phyloP scores from a whole-genome alignment of 2,113 vertebrate species.

The Neodon shergylaensis region DNA sequence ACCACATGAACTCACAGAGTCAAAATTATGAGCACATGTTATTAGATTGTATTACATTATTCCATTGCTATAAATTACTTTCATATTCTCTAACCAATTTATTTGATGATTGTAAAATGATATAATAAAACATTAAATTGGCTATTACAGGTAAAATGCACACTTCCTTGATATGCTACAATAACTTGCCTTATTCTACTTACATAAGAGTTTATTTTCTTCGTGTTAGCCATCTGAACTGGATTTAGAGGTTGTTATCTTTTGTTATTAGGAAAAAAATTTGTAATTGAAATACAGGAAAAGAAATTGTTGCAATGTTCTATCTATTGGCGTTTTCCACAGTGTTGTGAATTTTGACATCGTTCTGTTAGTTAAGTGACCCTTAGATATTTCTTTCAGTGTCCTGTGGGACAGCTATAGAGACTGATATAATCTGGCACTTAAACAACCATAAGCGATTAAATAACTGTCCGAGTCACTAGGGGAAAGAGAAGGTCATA shows the following conservation, averaged over 20 bases:
- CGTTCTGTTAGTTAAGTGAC: background rate
- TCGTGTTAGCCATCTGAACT: background rate
- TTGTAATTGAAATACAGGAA: background rate
- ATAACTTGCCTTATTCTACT: background rate
- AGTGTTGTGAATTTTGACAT: background rate
- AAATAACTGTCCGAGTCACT: conserved; percentile 73
- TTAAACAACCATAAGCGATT: conserved; percentile 83
- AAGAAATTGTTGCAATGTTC: background rate
- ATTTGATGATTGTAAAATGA: background rate
- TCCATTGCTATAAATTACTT: background rate
- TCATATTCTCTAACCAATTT: background rate
- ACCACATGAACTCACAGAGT: background rate
- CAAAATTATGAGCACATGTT: background rate
- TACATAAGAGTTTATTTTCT: conserved; percentile 2
- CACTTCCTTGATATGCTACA: background rate
- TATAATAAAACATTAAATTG: background rate
- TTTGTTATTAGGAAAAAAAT: background rate
- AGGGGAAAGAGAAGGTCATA: conserved; percentile 67
- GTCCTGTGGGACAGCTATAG: conserved; percentile 51
- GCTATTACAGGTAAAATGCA: background rate
- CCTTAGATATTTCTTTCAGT: conserved; percentile 53
- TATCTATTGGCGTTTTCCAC: background rate
- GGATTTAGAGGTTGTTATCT: background rate
- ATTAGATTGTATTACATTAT: background rate
- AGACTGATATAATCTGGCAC: conserved; percentile 75